Conservation (phyloP, 2,113 vertebrate species). For the Phaethon lepturus region DNA sequence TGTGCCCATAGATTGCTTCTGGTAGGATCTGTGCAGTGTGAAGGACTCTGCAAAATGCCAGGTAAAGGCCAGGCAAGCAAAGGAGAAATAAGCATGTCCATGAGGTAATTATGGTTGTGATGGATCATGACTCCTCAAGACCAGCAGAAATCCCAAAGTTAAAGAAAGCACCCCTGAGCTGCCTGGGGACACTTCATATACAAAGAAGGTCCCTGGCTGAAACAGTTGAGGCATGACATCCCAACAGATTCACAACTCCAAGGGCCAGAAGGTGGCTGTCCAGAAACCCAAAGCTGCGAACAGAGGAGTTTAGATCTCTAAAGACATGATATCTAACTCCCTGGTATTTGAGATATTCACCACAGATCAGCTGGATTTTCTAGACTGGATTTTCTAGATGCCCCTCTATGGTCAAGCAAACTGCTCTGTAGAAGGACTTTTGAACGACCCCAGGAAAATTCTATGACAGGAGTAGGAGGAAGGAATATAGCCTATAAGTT, state of each 20-base stretch:
- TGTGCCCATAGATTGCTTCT: neutral
- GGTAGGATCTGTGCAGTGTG: neutral
- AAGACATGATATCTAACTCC: neutral
- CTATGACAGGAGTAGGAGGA: neutral
- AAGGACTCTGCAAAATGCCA: neutral
- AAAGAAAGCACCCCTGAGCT: neutral
- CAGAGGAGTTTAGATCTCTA: neutral
- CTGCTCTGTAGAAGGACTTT: neutral
- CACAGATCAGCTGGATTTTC: neutral
- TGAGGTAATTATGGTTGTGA: neutral
- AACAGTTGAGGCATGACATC: neutral
- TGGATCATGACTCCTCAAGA: neutral
- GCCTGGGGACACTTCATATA: neutral
- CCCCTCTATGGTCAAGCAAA: neutral
- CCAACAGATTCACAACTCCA: neutral
- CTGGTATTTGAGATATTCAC: neutral
- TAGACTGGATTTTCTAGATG: neutral
- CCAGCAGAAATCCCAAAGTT: neutral
- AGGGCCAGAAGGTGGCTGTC: neutral
- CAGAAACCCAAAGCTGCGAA: neutral
- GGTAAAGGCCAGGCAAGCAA: neutral
- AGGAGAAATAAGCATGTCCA: neutral
- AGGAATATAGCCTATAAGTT: neutral
- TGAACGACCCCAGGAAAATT: neutral
- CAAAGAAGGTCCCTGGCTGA: neutral